Base-by-base conservation (phyloP, 2,888 invertebrate genomes). In the Campoplex capitator region DNA sequence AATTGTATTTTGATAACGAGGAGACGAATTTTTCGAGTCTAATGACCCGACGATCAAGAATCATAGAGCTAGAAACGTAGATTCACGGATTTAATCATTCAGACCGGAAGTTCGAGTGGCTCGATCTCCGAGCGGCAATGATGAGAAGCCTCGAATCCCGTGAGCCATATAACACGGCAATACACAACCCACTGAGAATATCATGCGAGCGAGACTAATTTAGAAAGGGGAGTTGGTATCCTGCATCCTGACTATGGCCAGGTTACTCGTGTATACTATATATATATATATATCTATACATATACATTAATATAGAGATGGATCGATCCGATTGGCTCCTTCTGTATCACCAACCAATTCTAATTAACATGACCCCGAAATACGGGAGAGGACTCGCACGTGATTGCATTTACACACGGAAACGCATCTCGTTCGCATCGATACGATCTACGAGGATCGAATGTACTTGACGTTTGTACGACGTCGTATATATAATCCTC, bases 281-380 rank as follows among this genome's bases (percentile, higher is more conserved):
- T 23, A 23, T 23, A 23, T 23, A 23, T 23, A 23, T 23, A 23
- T 23, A 23, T 23, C 1, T n/a, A 74, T 68, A 32, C 28, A 70
- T 68, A 56, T 35, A 51, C 3, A 32, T 58, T 81, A 84, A 78
- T 81, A 32, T 32, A 73, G 67, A 42, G 51, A 86, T 73, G 74
- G 71, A 84, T 86, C 84, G 86, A 84, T 86, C 84, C 81, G 38
- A 81, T 86, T 74, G 81, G 51, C 77, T 81, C 81, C 81, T 77
- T 84, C 77, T 74, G 77, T 84, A 62, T 77, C 81, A 78, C 62
- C 62, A 74, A 78, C 77, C 38, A 84, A 62, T 77, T 73, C 77
- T 81, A 81, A 84, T 86, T 80, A 84, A 35, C 77, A 38, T 54
- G 67, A 51, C 32, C 28, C 58, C 56, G 45, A 23, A 35, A 79